phyloP scores from a whole-genome alignment of 2,888 invertebrate genomes.

The Leucophenga montana region DNA sequence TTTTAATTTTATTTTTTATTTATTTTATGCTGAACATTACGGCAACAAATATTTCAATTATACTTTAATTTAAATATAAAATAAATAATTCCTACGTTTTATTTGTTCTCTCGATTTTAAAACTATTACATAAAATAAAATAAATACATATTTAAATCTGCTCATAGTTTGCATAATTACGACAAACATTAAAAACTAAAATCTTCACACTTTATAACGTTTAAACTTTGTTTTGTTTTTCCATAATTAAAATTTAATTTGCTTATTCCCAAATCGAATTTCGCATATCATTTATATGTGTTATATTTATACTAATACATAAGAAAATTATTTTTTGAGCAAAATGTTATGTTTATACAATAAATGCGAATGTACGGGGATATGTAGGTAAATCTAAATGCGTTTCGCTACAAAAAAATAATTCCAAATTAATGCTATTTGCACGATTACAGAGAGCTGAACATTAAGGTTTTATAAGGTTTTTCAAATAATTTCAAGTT shows the following conservation, averaged over 20 bases:
- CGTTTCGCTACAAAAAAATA: neutral
- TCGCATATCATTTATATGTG: neutral
- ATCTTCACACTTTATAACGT: neutral
- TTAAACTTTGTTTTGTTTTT: neutral
- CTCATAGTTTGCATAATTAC: neutral
- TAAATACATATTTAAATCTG: slow-evolving; percentile 18
- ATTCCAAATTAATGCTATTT: too few relatives aligned
- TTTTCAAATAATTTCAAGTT: too few relatives aligned
- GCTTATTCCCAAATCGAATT: neutral
- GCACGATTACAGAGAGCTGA: neutral
- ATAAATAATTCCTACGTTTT: slow-evolving; percentile 26
- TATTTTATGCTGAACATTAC: slow-evolving; percentile 36
- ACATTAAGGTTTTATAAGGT: too few relatives aligned
- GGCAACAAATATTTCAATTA: slow-evolving; percentile 49
- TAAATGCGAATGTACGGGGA: slow-evolving; percentile 42
- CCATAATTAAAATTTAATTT: neutral
- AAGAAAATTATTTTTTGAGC: slow-evolving; percentile 60
- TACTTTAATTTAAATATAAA: slow-evolving; percentile 48
- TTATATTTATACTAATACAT: neutral
- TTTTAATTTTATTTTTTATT: slow-evolving; percentile 26
- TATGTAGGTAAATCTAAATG: slow-evolving; percentile 53
- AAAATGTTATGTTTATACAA: slow-evolving; percentile 53
- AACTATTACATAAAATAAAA: slow-evolving; percentile 20
- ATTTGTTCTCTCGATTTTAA: slow-evolving; percentile 5
- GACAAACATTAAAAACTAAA: slow-evolving; percentile 16